These are phyloP conservation scores for Anisognathus igniventris DNA, from an alignment of 2,797 vertebrate species.

Conservation along the genomic window DNA sequence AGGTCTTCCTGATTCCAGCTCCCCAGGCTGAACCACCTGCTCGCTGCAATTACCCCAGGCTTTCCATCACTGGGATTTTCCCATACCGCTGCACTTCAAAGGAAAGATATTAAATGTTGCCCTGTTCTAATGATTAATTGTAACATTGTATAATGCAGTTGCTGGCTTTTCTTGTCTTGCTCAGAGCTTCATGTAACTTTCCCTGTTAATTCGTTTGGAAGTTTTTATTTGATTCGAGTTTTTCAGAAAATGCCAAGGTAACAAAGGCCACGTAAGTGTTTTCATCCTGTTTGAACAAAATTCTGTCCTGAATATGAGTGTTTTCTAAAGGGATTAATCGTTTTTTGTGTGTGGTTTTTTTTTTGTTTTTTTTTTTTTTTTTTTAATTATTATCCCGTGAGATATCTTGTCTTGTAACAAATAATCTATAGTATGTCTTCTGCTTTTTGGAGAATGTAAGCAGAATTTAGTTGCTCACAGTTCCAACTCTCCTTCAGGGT, in stretches of 20 bases:
- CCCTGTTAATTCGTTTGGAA: not conserved
- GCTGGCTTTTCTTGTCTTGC: not conserved
- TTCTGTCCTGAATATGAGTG: not conserved
- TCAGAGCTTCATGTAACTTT: not conserved
- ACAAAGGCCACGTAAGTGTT: not conserved
- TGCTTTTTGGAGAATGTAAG: not conserved
- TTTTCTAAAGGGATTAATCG: not conserved
- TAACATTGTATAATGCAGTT: not conserved
- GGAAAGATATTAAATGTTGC: not conserved
- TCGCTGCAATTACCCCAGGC: not conserved
- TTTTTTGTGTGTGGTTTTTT: not conserved
- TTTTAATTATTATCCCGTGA: not conserved
- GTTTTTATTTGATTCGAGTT: not conserved
- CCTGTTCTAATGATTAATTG: not conserved
- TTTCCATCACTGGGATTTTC: not conserved
- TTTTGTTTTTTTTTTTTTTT: too few species aligned
- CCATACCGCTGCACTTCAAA: constrained; percentile 8
- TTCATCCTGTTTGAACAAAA: not conserved
- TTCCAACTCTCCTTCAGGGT: not conserved
- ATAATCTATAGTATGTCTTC: not conserved
- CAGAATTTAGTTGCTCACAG: not conserved
- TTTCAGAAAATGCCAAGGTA: not conserved
- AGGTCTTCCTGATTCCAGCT: constrained; percentile 14
- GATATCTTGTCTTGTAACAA: not conserved
- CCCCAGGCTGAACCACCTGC: constrained; percentile 28